Conservation (phyloP, 2,888 invertebrate genomes). For the Beris morrisii region DNA sequence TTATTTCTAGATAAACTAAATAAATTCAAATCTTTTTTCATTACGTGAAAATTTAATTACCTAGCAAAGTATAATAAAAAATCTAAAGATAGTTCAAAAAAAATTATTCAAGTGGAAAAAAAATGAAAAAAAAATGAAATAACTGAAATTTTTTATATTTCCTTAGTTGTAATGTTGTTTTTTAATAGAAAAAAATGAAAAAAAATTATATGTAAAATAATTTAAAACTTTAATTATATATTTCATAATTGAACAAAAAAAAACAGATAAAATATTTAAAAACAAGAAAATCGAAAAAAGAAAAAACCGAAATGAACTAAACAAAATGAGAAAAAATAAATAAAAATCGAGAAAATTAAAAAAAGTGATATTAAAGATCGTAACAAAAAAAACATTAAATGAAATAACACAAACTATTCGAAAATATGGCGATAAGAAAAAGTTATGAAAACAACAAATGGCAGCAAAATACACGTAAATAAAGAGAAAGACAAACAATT, state of each 20-base stretch:
- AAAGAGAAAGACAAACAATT: conserved; percentile 17
- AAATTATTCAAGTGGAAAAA: conserved; percentile 15
- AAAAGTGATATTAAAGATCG: not conserved
- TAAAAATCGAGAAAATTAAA: not conserved
- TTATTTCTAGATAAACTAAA: conserved; percentile 1
- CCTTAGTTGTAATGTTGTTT: conserved; percentile 33
- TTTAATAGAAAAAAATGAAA: conserved; percentile 29
- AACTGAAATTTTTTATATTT: conserved; percentile 31
- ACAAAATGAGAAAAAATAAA: not conserved
- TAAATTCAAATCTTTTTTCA: conserved; percentile 10
- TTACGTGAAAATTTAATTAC: conserved; percentile 1
- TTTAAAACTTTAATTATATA: conserved; percentile 31
- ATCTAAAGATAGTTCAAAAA: conserved; percentile 28
- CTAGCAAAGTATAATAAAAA: conserved; percentile 12
- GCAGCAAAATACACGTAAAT: conserved; percentile 14
- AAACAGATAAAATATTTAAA: conserved; percentile 3
- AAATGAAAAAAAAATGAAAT: conserved; percentile 10
- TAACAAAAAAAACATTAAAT: not conserved
- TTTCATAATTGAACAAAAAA: conserved; percentile 15
- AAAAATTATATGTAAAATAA: conserved; percentile 26
- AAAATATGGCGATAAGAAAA: not conserved
- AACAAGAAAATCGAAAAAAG: conserved; percentile 6
- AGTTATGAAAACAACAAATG: not conserved
- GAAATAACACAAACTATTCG: not conserved
- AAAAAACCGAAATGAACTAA: not conserved